Conservation (phyloP, 2,113 vertebrate genomes). For the Amblyopsis rosae region DNA sequence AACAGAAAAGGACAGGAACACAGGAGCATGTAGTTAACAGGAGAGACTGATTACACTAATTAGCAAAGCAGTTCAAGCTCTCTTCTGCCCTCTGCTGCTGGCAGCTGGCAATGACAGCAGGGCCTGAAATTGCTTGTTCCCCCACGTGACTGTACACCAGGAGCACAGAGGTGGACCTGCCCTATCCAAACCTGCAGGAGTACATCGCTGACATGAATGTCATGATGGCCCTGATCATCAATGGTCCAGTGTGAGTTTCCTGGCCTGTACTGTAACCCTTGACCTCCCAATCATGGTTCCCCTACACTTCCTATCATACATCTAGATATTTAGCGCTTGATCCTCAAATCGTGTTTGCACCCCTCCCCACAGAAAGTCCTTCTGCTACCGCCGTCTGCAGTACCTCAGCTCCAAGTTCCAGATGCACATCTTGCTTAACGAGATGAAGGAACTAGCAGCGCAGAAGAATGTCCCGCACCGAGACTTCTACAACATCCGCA, state of each 20-base stretch:
- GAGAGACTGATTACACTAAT: too few relatives aligned
- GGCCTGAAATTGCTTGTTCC: neutral
- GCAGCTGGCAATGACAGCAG: too few relatives aligned
- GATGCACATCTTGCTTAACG: slow-evolving; percentile 97
- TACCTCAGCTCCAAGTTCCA: slow-evolving; percentile 98
- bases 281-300: too few relatives aligned
- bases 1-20: too few relatives aligned
- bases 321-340: too few relatives aligned
- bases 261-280: too few relatives aligned
- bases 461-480: slow-evolving; percentile 98
- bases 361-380: slow-evolving; percentile 86
- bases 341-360: too few relatives aligned
- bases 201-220: slow-evolving; percentile 96
- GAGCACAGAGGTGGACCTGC: slow-evolving; percentile 87
- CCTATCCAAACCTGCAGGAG: slow-evolving; percentile 90
- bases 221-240: slow-evolving; percentile 96
- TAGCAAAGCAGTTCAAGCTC: too few relatives aligned
- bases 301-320: too few relatives aligned
- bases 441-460: slow-evolving; percentile 96
- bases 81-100: too few relatives aligned
- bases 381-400: slow-evolving; percentile 96
- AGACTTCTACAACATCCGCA: slow-evolving; percentile 98
- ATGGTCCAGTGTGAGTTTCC: slow-evolving; percentile 91
- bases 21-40: too few relatives aligned
- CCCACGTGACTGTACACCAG: slow-evolving; percentile 52